Evolutionary conservation across 2,113 vertebrate genomes (phyloP), one percentile per base, ranked within the genome.

Genomic region (Phoenicopterus ruber): DNA sequence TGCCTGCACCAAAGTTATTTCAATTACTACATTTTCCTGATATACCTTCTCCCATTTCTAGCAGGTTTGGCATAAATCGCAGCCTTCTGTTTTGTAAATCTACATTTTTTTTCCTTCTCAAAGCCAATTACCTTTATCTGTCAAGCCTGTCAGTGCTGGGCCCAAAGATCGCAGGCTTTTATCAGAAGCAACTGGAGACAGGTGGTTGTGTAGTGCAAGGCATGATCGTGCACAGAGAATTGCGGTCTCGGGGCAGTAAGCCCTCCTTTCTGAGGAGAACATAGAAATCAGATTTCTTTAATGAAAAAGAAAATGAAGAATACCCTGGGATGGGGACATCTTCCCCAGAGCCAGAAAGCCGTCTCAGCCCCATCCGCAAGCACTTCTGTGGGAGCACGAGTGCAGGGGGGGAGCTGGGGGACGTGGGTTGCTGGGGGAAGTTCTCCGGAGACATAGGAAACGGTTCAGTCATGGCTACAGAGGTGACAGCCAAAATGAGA

Each of bases 201-300:
- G 32, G 36, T 34, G 19, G 8, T 72, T 73, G n/a, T 50, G 50
- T 67, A 29, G 28, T 28, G 24, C 10, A 21, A 40, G 44, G 29
- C 25, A 21, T 7, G 8, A 40, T 31, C 0, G 1, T n/a, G 40
- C 11, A 32, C 55, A 13, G 26, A 55, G 69, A 54, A 32, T 40
- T 7, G 1, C 1, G 1, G 22, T 57, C 62, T 49, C 0, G 0
- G n/a, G 47, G 40, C 69, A 62, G 10, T 24, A 54, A 61, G 38
- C 58, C 42, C 31, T 66, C 44, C 32, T 54, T 79, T 73, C 73
- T 28, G 21, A 54, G 31, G 24, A 46, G 44, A 61, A 55, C 3
- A 20, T 2, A 36, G 46, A 79, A 66, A 36, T 49, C 29, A 70
- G 50, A 46, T 40, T 67, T 46, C 50, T 47, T 16, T 42, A 81